These are phyloP conservation scores for Anthoscopus minutus DNA, from an alignment of 2,113 vertebrate genomes.

Conservation along the genomic window DNA sequence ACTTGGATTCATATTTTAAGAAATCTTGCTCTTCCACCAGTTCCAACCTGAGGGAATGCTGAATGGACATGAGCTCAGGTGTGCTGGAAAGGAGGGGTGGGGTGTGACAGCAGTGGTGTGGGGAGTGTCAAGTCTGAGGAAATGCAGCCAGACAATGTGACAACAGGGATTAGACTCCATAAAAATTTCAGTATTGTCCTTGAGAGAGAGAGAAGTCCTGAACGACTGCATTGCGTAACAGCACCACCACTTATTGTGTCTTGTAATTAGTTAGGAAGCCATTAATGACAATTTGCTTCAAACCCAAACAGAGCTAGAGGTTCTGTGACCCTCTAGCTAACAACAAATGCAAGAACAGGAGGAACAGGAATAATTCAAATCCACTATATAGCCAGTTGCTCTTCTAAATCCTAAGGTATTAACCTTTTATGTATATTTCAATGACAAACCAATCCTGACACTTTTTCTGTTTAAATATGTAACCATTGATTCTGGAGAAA, in stretches of 20 bases:
- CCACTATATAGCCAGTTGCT: background rate
- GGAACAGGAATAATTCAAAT: background rate
- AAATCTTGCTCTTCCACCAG: background rate
- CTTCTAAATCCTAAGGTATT: background rate
- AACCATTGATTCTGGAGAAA: background rate
- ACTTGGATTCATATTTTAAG: background rate
- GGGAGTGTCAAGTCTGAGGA: background rate
- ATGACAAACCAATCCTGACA: background rate
- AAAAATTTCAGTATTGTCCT: background rate
- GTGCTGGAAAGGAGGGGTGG: background rate
- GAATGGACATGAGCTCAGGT: accelerated
- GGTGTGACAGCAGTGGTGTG: background rate
- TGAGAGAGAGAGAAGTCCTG: background rate
- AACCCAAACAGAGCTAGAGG: background rate
- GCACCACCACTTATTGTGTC: background rate
- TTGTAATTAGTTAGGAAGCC: background rate
- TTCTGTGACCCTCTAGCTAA: background rate
- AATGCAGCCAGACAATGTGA: background rate
- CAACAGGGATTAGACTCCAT: background rate
- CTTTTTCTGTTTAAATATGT: background rate
- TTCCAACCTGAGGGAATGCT: background rate
- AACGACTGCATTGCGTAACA: background rate
- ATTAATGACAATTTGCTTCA: background rate
- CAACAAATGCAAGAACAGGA: background rate
- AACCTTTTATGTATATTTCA: background rate